Evolutionary conservation across 1,140 invertebrate species (phyloP).

Genomic region (Megalopta genalis): DNA sequence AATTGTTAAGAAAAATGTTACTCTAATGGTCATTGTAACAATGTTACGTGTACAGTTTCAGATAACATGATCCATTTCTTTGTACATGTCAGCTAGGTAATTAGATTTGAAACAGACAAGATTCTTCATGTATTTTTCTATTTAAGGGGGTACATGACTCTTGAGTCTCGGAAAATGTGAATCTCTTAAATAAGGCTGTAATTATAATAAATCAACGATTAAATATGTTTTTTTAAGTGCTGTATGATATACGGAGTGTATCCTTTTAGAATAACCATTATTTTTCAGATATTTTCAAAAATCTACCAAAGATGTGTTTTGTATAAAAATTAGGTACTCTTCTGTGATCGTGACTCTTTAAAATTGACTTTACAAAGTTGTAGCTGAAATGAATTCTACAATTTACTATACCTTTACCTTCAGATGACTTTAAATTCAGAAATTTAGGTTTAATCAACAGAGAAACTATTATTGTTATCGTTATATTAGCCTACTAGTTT

Average conservation of each 20-base stretch:
- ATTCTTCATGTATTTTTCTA: conserved; percentile 41
- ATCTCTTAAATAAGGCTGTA: conserved; percentile 13
- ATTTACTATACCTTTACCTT: too few relatives aligned
- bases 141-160: conserved; percentile 38
- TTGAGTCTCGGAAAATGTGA: conserved; percentile 19
- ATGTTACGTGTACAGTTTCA: conserved; percentile 36
- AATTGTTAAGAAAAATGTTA: conserved; percentile 32
- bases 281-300: too few relatives aligned
- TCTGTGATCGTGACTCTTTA: too few relatives aligned
- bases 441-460: too few relatives aligned
- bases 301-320: too few relatives aligned
- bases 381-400: too few relatives aligned
- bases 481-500: too few relatives aligned
- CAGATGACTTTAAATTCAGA: too few relatives aligned
- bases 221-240: conserved; percentile 24
- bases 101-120: conserved; percentile 23
- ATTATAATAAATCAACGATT: conserved; percentile 20
- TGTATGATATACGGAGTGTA: conserved; percentile 6
- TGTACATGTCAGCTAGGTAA: conserved; percentile 24
- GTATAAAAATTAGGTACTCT: too few relatives aligned
- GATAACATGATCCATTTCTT: conserved; percentile 34
- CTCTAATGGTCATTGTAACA: conserved; percentile 39
- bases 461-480: too few relatives aligned
- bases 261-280: too few relatives aligned
- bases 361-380: too few relatives aligned